Base-by-base conservation (phyloP, 2,888 invertebrate genomes). In the Plagodis pulveraria region DNA sequence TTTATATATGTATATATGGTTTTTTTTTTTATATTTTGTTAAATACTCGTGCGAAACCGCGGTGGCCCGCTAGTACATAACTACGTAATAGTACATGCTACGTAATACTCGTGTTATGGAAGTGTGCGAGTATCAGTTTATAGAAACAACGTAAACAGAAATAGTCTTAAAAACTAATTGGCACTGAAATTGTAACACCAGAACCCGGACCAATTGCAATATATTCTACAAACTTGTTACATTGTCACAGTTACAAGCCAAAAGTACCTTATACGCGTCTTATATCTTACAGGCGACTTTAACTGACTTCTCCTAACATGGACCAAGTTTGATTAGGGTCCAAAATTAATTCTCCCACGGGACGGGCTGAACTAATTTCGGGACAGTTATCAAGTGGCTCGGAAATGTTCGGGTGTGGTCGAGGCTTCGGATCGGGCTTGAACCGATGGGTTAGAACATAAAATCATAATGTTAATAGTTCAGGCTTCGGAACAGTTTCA, bases 301-400 rank as follows among this genome's bases (percentile, higher is more conserved):
- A 67, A 70, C 69, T 61, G 66, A 70, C 67, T 71, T 61, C 51
- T 54, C 60, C 56, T 53, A 73, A 76, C 73, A 70, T 65, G 58
- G 63, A 58, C 69, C 69, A 73, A 77, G 66, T 77, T 78, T 78
- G 78, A 78, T 77, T 73, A 71, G 76, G 76, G 76, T 74, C 63
- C 72, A 74, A 76, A 72, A 76, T 77, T 72, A 77, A 76, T 77
- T 73, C 63, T 61, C 69, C 60, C 65, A 48, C 49, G 67, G 63
- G 67, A 69, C 70, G 51, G 60, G 54, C 66, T 69, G 58, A 74
- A 71, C 67, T 73, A 68, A 73, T 72, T 63, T 58, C 60, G 53
- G 50, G 50, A 63, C 61, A 63, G 63, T 66, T 69, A 65, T 62
- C 58, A 76, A 76, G 74, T 75, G 74, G 63, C 66, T 67, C 59